A percentile compares a stretch with the other conserved stretches of the same genome.
Evolutionary conservation across 2,888 invertebrate species (phyloP).

Genomic region (Neoitamus cyanurus): DNA sequence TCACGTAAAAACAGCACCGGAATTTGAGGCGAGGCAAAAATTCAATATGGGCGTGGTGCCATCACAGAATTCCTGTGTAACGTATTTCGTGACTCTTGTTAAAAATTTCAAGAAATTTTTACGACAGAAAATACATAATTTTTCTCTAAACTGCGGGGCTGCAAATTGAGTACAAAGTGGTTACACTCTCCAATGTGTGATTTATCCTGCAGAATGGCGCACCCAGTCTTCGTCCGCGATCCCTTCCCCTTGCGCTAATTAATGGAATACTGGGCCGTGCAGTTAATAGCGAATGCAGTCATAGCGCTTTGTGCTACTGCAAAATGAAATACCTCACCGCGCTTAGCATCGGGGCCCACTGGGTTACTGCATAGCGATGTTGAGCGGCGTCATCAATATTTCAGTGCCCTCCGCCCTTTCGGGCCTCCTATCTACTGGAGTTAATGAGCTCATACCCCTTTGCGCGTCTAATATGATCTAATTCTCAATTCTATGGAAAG

Average conservation of each 20-base stretch:
- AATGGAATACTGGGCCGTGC: background rate
- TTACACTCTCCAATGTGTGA: background rate
- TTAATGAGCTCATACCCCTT: conserved; percentile 11
- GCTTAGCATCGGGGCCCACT: background rate
- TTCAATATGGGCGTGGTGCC: background rate
- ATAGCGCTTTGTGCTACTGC: background rate
- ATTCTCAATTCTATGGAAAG: conserved; percentile 15
- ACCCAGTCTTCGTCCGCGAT: background rate
- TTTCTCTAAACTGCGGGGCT: background rate
- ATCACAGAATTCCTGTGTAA: background rate
- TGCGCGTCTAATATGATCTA: conserved; percentile 12
- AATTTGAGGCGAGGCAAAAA: background rate
- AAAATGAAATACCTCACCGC: background rate
- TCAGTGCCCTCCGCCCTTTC: background rate
- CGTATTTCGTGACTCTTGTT: background rate
- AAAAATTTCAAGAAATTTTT: background rate
- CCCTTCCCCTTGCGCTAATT: background rate
- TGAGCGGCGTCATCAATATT: conserved; percentile 6
- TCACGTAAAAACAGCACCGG: background rate
- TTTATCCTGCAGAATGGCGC: background rate
- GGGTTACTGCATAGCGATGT: background rate
- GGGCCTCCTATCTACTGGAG: background rate
- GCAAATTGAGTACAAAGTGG: background rate
- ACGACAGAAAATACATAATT: background rate
- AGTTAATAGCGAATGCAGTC: background rate